Conservation (phyloP, 2,113 vertebrate genomes). For the Sus scrofa region DNA sequence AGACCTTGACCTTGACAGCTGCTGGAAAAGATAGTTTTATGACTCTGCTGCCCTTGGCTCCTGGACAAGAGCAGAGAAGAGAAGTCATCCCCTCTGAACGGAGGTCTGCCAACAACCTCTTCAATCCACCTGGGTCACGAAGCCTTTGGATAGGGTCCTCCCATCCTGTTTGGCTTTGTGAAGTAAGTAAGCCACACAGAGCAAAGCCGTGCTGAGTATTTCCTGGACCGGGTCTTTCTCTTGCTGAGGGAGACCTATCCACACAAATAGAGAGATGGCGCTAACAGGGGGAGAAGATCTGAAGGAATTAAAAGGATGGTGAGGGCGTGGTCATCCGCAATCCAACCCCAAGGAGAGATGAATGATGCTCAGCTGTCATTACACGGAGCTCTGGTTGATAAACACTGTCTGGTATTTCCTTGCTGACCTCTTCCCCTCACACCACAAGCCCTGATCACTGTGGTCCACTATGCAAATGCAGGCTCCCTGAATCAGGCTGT, state of each 20-base stretch:
- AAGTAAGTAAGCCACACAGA: background rate
- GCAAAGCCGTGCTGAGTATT: background rate
- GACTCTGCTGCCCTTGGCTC: background rate
- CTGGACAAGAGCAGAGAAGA: background rate
- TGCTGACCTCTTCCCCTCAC: conserved; percentile 21
- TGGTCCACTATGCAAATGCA: conserved; percentile 58
- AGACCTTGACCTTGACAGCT: background rate
- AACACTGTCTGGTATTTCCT: conserved; percentile 71
- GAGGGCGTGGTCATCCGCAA: background rate
- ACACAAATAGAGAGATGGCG: background rate
- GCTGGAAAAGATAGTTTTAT: background rate
- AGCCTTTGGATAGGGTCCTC: background rate
- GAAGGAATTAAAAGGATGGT: background rate
- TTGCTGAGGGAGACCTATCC: background rate
- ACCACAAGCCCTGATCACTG: conserved; percentile 30
- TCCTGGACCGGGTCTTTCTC: background rate
- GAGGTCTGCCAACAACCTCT: background rate
- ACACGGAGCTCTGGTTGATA: conserved; percentile 1
- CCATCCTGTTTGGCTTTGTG: background rate
- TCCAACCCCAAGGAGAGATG: background rate
- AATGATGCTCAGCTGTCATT: background rate
- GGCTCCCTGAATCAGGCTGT: conserved; percentile 52
- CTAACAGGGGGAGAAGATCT: background rate
- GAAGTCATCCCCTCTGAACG: background rate
- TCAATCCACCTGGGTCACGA: background rate